phyloP scores from a whole-genome alignment of 35 echinoderm and acorn worm species.

The Ophiothrix spiculata region DNA sequence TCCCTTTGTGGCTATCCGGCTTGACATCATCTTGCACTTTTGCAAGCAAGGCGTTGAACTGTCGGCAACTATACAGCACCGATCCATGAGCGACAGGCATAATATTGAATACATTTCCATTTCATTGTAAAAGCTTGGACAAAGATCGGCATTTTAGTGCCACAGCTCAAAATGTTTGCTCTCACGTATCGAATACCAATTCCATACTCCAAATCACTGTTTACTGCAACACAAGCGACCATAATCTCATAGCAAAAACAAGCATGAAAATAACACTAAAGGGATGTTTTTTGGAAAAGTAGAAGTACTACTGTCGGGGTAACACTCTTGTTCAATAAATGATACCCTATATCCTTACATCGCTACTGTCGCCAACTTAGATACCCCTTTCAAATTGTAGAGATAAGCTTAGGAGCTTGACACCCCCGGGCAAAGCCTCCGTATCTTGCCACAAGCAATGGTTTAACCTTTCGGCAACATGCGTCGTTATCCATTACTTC shows the following conservation, averaged over 20 bases:
- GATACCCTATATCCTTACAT: conserved; percentile 7
- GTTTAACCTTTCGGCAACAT: conserved; percentile 11
- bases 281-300: conserved; percentile 1
- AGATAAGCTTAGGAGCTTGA: neutral
- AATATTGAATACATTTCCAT: conserved; percentile 56
- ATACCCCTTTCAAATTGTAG: neutral
- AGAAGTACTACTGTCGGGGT: neutral
- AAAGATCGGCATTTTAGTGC: conserved; percentile 23
- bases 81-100: conserved; percentile 5
- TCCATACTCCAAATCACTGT: conserved; percentile 16
- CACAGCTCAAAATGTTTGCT: conserved; percentile 33
- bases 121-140: conserved; percentile 21
- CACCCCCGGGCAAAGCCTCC: neutral
- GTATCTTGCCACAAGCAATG: neutral
- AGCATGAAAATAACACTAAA: conserved; percentile 36
- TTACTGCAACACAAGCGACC: neutral
- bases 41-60: conserved; percentile 41
- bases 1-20: conserved; percentile 1
- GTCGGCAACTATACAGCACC: conserved; percentile 6
- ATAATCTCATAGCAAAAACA: conserved; percentile 36
- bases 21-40: conserved; percentile 45
- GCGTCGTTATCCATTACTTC: neutral
- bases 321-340: neutral
- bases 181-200: conserved; percentile 22
- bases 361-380: conserved; percentile 3